Conservation (phyloP, 2,888 invertebrate species). For the Abrostola triplasia region DNA sequence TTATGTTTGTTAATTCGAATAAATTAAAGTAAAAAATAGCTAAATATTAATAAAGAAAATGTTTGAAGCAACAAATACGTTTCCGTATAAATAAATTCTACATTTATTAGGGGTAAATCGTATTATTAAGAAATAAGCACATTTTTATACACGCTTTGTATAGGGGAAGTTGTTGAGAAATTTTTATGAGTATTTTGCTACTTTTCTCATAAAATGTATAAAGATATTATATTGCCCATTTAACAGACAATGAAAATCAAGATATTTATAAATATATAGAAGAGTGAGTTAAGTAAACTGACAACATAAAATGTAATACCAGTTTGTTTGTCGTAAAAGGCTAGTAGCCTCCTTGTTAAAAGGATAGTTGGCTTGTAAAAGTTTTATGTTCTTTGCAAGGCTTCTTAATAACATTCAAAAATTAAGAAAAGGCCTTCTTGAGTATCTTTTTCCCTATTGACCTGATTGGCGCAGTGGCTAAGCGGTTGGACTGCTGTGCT, state of each 20-base stretch:
- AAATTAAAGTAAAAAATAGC: too few species aligned
- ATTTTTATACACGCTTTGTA: too few species aligned
- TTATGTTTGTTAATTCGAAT: too few species aligned
- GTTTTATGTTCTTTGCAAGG: not conserved
- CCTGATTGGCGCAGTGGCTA: too few species aligned
- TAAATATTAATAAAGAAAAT: too few species aligned
- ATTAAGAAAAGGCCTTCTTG: too few species aligned
- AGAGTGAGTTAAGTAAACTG: not conserved
- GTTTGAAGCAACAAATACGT: too few species aligned
- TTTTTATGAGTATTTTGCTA: not conserved
- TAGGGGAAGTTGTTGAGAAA: not conserved
- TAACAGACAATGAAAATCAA: not conserved
- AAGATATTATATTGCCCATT: not conserved
- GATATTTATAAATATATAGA: not conserved
- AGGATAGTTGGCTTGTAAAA: slow-evolving; percentile 1
- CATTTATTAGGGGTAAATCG: not conserved
- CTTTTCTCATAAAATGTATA: not conserved
- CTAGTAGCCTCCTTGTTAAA: not conserved
- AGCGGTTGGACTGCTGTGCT: too few species aligned
- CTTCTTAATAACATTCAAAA: not conserved
- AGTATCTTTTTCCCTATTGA: too few species aligned
- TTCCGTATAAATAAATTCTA: not conserved
- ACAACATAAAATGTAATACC: not conserved
- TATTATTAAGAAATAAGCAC: too few species aligned
- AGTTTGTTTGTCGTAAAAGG: slow-evolving; percentile 1